Conservation (phyloP, 2,888 invertebrate genomes). For the Sphaerophoria rueppellii region DNA sequence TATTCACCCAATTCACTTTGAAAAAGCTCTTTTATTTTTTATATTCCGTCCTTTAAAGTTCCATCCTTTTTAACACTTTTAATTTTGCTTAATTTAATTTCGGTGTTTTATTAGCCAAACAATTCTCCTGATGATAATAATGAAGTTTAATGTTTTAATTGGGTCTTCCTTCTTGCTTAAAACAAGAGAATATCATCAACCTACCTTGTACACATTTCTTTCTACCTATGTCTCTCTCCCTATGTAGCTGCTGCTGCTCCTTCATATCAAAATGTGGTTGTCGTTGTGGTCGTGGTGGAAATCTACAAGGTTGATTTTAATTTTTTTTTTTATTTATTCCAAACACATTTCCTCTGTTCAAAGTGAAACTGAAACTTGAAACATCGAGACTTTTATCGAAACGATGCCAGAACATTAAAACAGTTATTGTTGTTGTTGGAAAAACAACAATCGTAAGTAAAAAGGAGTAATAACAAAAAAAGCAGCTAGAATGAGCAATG, state of each 20-base stretch:
- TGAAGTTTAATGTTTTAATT: constrained; percentile 80
- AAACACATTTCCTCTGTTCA: neutral
- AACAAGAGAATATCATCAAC: neutral
- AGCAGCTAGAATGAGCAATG: constrained; percentile 27
- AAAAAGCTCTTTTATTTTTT: neutral
- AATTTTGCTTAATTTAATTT: constrained; percentile 70
- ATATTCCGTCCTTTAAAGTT: neutral
- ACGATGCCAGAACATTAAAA: constrained; percentile 29
- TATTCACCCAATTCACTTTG: neutral
- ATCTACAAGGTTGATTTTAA: neutral
- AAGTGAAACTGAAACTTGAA: neutral
- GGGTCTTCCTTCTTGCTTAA: constrained; percentile 74
- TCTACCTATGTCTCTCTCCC: neutral
- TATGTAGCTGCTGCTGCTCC: too few species aligned
- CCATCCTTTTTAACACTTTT: constrained; percentile 52
- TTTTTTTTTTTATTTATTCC: constrained; percentile 3
- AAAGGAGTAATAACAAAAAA: constrained; percentile 29
- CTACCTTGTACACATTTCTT: neutral
- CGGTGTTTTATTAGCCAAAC: constrained; percentile 71
- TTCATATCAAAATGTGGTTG: too few species aligned
- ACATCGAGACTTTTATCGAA: constrained; percentile 1
- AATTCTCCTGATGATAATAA: constrained; percentile 76
- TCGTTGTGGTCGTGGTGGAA: neutral
- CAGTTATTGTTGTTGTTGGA: neutral
- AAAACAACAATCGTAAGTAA: constrained; percentile 10